Evolutionary conservation across 1,140 invertebrate genomes (phyloP), one percentile per base, ranked within the genome.

Genomic region (Aphaenogaster ashmeadi): DNA sequence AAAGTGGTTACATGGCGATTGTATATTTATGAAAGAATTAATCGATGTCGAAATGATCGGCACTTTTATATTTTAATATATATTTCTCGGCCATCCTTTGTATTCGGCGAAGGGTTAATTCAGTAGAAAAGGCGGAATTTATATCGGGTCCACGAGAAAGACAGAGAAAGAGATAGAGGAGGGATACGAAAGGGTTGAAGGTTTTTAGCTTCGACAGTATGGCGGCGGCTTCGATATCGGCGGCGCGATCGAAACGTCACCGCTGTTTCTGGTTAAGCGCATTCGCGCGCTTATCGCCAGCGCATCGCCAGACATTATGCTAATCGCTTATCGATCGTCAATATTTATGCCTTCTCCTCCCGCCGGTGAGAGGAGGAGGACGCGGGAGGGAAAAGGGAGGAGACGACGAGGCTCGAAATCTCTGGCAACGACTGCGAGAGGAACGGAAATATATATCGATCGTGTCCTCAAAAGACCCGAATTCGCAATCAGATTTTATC

Each of bases 401-500:
- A 27, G 62, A 58, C 21, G 60, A 81, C 62, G 41, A 38, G 33
- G 56, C 36, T 71, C 56, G 69, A 72, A 74, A 87, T 87, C 85
- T 80, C 72, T 27, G 78, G 36, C 77, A 47, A 83, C 44, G 78
- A 52, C 11, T 21, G 85, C 11, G 64, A 80, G 66, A 64, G 38
- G 36, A 83, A 47, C 66, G 62, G 21, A 54, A 38, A 27, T 56
- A 69, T 56, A 72, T 80, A 87, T 66, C 71, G 80, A 84, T 72
- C 86, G 67, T 36, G 69, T 75, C 44, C 67, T 56, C 36, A 69
- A 69, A 66, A 74, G 54, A 87, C 50, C 74, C 69, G 79, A 87
- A 84, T 81, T 72, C 47, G 15, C 86, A 64, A 44, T 94, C 94
- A 92, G 92, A 94, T 94, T 89, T 90, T 94, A 94, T 94, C 93